phyloP scores from a whole-genome alignment of 2,797 vertebrate species.

The Silurus lanzhouensis region DNA sequence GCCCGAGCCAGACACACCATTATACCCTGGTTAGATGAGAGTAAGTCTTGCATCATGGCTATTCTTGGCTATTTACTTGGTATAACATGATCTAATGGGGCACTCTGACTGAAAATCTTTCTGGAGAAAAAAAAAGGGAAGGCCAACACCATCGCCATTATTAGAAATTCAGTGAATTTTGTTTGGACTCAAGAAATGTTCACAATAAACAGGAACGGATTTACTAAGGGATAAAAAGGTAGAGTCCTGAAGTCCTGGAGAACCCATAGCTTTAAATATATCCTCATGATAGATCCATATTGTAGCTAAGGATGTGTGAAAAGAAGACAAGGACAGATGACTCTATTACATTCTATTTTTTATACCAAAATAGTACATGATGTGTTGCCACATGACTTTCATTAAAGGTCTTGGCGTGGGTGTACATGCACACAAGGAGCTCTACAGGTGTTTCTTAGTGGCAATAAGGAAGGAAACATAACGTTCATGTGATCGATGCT shows the following conservation, averaged over 20 bases:
- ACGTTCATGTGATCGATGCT: background rate
- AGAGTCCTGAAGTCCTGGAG: background rate
- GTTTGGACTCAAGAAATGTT: background rate
- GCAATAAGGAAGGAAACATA: background rate
- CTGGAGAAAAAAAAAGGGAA: background rate
- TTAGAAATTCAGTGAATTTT: background rate
- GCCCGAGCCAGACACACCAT: background rate
- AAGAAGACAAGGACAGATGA: background rate
- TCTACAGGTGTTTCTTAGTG: slow-evolving; percentile 8
- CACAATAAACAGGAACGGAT: background rate
- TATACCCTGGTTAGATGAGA: background rate
- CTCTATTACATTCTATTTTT: background rate
- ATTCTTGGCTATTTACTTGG: background rate
- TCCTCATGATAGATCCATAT: background rate
- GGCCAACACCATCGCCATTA: background rate
- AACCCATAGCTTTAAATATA: background rate
- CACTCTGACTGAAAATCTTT: background rate
- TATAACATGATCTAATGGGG: slow-evolving; percentile 7
- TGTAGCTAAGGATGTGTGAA: background rate
- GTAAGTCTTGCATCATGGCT: background rate
- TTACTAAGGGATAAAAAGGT: background rate
- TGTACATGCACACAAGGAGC: background rate
- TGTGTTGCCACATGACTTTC: background rate
- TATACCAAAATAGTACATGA: background rate
- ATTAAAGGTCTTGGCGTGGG: background rate